phyloP scores from a whole-genome alignment of 1,140 invertebrate genomes.

The Streblospio benedicti region DNA sequence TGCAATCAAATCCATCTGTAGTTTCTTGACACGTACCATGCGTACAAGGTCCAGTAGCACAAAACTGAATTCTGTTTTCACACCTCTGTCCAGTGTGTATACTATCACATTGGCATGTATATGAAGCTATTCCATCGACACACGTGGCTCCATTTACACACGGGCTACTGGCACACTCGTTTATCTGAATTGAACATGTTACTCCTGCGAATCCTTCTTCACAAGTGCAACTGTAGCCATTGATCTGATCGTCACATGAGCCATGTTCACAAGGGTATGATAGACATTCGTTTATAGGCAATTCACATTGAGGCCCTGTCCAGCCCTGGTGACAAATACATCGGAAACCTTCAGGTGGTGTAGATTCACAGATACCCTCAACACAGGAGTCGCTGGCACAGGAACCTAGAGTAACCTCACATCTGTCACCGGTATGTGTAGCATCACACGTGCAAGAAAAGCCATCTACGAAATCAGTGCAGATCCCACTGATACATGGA shows the following conservation, averaged over 20 bases:
- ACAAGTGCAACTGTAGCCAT: slow-evolving; percentile 17
- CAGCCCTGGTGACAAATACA: slow-evolving; percentile 56
- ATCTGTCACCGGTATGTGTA: slow-evolving; percentile 44
- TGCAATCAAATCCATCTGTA: slow-evolving; percentile 21
- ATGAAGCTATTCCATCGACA: slow-evolving; percentile 56
- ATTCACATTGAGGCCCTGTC: slow-evolving; percentile 18
- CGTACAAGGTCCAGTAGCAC: slow-evolving; percentile 17
- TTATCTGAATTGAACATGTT: too few relatives aligned
- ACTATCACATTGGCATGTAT: slow-evolving; percentile 61
- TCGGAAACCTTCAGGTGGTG: slow-evolving; percentile 74
- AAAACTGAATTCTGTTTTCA: slow-evolving; percentile 46
- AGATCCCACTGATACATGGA: slow-evolving; percentile 69
- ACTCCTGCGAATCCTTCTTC: slow-evolving; percentile 16
- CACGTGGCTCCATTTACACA: slow-evolving; percentile 84
- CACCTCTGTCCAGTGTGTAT: slow-evolving; percentile 55
- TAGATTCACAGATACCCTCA: slow-evolving; percentile 69
- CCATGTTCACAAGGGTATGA: slow-evolving; percentile 20
- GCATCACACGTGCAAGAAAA: slow-evolving; percentile 56
- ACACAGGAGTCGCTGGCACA: slow-evolving; percentile 79
- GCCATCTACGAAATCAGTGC: slow-evolving; percentile 36
- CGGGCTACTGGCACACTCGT: slow-evolving; percentile 71
- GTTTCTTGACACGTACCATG: slow-evolving; percentile 17
- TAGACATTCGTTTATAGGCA: slow-evolving; percentile 20
- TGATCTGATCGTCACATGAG: slow-evolving; percentile 4
- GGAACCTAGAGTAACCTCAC: slow-evolving; percentile 85